Evolutionary conservation across 2,113 vertebrate genomes (phyloP).

Genomic region (Seriola aureovittata): DNA sequence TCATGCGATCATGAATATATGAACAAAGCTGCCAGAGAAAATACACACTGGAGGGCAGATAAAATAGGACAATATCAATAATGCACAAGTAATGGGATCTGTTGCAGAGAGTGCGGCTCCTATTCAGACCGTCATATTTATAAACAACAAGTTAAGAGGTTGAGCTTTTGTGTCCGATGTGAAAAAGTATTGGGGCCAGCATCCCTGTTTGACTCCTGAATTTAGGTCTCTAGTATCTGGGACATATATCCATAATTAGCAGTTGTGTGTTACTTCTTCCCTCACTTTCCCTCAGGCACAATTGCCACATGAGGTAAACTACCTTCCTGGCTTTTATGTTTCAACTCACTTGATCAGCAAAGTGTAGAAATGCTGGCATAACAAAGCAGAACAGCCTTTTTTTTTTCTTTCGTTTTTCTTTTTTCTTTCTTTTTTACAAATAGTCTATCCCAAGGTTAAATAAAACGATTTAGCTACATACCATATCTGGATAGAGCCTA

Average conservation of each 20-base stretch:
- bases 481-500: neutral
- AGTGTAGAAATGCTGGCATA: neutral
- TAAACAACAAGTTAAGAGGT: constrained; percentile 42
- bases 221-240: constrained; percentile 79
- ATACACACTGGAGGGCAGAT: constrained; percentile 46
- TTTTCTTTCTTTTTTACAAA: neutral
- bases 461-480: neutral
- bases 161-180: constrained; percentile 52
- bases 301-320: constrained; percentile 48
- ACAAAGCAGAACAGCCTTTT: neutral
- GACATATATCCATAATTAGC: constrained; percentile 74
- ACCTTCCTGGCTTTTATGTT: constrained; percentile 6
- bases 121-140: constrained; percentile 48
- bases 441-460: neutral
- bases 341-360: constrained; percentile 37
- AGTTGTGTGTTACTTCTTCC: constrained; percentile 67
- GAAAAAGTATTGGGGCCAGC: constrained; percentile 50
- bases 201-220: constrained; percentile 71
- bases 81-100: constrained; percentile 66
- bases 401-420: no score
- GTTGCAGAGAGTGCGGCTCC: constrained; percentile 29
- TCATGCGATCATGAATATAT: constrained; percentile 65
- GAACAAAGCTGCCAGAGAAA: constrained; percentile 48
- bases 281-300: constrained; percentile 54
- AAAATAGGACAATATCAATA: constrained; percentile 72